Base-by-base conservation (phyloP, 1,140 invertebrate species). In the Philopotamus ludificatus region DNA sequence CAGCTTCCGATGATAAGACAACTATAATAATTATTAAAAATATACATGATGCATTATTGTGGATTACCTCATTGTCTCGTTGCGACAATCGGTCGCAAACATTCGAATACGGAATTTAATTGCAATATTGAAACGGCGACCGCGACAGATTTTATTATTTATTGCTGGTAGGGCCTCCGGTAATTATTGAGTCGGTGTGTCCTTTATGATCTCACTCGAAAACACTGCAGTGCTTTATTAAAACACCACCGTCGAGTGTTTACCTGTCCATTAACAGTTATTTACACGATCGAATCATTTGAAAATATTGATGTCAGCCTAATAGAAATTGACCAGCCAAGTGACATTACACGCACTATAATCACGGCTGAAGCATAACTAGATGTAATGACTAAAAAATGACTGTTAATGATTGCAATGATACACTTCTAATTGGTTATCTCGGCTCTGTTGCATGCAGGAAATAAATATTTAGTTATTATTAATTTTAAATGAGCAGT, bases 321-420 rank as follows among this genome's bases (percentile, higher is more conserved):
- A 58, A 58, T 58, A 58, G 55, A 58, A 58, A 58, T 58, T 58
- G 55, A 57, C 54, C 34, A 21, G 54, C 26, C 54, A 57, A 25
- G 54, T 57, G 54, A 58, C 55, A 58, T 58, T 58, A 58, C 55
- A 58, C 55, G 55, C 34, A 26, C 25, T 45, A 18, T 26, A 21
- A 39, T 58, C 51, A 54, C 7, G 8, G 18, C 51, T 26, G 21
- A 54, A 54, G 20, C 51, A 10, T 20, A 28, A 54, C 51, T 22
- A 54, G 10, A 3, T 25, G 51, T 23, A 54, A 54, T 54, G 18
- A 41, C 34, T n/a, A 10, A 41, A 58, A 1, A 22, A 39, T 25
- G 23, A 58, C 10, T 21, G 39, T 26, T 34, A 58, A 41, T 42
- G 22, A 16, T 26, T n/a, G 25, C 9, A 58, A 41, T 58, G 39